Evolutionary conservation across 2,888 invertebrate genomes (phyloP), one percentile per base, ranked within the genome.

Genomic region (Brachyopa scutellaris): DNA sequence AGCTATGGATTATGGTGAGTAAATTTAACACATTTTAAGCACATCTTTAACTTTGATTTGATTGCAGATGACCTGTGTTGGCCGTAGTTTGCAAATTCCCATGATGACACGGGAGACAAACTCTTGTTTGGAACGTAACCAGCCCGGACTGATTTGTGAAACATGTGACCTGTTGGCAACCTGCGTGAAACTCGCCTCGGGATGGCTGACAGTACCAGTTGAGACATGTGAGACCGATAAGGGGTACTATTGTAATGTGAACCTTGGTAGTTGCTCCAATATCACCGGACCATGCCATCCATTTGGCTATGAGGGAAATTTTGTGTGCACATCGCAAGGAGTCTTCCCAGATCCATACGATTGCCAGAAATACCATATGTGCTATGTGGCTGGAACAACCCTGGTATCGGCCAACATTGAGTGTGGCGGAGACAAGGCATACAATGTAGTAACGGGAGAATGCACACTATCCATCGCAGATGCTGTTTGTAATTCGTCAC

Each of bases 281-380:
- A 84, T 85, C 1, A 90, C 90, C 0, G 90, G 90, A 0, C 89
- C 90, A 0, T 90, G 90, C 53, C 89, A 90, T 86, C 90, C 90
- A 0, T 88, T 90, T 31, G 90, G 89, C 2, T 87, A 88, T 53
- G 89, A 89, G 49, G 89, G 88, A 4, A 90, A 89, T 77, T 90
- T 90, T 17, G 89, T 89, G 33, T 90, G 90, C 84, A 90, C 89
- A 1, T 88, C 89, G 0, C 88, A 89, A 36, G 90, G 90, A 42
- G 86, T 90, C 13, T 90, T 89, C 31, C 90, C 90, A 1, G 90
- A 90, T 87, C 90, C 90, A 1, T 90, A 90, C 33, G 90, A 90
- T 67, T 90, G 90, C 53, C 90, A 90, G 84, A 88, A 88, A 62
- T 90, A 90, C 72, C 90, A 90, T 55, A 89, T 90, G 88, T 90